phyloP scores from a whole-genome alignment of 1,140 invertebrate genomes.

The Apis florea region DNA sequence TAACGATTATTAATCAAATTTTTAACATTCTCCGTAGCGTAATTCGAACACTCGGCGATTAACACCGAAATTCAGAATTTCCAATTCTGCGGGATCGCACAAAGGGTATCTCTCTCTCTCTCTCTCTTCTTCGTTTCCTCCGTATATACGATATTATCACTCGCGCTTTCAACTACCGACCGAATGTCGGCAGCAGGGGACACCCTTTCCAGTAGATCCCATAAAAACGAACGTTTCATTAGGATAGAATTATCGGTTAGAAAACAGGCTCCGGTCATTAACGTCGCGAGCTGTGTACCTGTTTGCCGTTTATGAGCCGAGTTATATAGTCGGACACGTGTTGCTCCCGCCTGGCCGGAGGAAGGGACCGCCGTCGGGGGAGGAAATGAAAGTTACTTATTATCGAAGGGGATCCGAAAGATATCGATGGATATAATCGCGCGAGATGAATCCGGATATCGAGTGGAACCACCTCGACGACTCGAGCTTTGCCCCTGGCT shows the following conservation, averaged over 20 bases:
- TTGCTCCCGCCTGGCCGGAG: conserved; percentile 13
- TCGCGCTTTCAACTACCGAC: neutral
- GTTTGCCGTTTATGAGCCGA: conserved; percentile 38
- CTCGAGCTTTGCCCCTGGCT: neutral
- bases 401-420: conserved; percentile 48
- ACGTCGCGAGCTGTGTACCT: conserved; percentile 34
- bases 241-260: conserved; percentile 36
- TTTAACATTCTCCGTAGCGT: too few relatives aligned
- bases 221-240: conserved; percentile 30
- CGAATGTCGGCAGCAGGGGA: neutral
- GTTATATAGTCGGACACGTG: conserved; percentile 33
- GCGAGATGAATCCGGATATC: conserved; percentile 37
- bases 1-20: too few relatives aligned
- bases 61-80: neutral
- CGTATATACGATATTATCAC: neutral
- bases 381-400: conserved; percentile 66
- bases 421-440: conserved; percentile 36
- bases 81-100: accelerated
- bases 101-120: too few relatives aligned
- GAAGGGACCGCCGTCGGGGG: conserved; percentile 42
- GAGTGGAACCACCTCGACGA: conserved; percentile 3
- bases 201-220: neutral
- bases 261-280: conserved; percentile 28
- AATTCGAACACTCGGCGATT: too few relatives aligned
- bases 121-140: too few relatives aligned